phyloP scores from a whole-genome alignment of 1,140 invertebrate genomes.

The Globodera ellingtonae region DNA sequence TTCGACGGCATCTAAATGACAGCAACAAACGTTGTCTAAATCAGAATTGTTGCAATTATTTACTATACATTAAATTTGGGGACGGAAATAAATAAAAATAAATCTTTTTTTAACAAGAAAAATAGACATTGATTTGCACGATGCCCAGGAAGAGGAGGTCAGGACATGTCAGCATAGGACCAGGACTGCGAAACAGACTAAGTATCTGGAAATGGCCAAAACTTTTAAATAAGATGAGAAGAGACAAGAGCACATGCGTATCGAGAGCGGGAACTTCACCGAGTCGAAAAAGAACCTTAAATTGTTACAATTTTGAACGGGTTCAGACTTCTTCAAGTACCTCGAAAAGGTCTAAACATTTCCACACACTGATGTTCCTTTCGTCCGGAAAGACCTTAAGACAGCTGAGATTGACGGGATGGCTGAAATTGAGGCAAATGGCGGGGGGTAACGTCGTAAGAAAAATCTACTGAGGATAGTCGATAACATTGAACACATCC shows the following conservation, averaged over 20 bases:
- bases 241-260: slow-evolving; percentile 12
- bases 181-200: slow-evolving; percentile 32
- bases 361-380: slow-evolving; percentile 82
- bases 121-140: slow-evolving; percentile 42
- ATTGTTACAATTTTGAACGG: no score
- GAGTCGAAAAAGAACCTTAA: slow-evolving; percentile 71
- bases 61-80: not conserved
- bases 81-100: slow-evolving; percentile 14
- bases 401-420: slow-evolving; percentile 81
- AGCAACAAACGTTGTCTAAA: no score
- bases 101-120: not conserved
- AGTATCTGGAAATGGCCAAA: slow-evolving; percentile 17
- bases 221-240: not conserved
- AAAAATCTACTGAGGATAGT: slow-evolving; percentile 74
- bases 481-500: slow-evolving; percentile 90
- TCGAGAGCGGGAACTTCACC: slow-evolving; percentile 71
- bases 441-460: no score
- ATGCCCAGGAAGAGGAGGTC: slow-evolving; percentile 45
- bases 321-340: slow-evolving; percentile 68
- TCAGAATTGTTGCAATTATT: no score
- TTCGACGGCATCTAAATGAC: slow-evolving; percentile 39
- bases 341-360: slow-evolving; percentile 86
- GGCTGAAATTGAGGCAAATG: slow-evolving; percentile 54
- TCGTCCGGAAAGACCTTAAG: slow-evolving; percentile 77
- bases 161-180: slow-evolving; percentile 44